Conservation (phyloP, 2,888 invertebrate genomes). For the Platynereis dumerilii region DNA sequence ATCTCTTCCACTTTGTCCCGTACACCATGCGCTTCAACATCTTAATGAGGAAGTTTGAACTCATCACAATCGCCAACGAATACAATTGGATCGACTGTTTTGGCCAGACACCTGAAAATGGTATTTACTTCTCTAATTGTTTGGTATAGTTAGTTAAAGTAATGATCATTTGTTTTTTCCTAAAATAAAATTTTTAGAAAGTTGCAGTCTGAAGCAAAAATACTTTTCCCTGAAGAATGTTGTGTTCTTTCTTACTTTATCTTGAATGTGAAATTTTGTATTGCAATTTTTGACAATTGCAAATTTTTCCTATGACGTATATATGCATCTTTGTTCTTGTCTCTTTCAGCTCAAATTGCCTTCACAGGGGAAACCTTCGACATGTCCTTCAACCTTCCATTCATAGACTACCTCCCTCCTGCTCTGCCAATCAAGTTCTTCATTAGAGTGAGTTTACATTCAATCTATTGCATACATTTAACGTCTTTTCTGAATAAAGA, state of each 20-base stretch:
- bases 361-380: constrained; percentile 94
- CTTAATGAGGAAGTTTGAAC: constrained; percentile 91
- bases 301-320: too few relatives aligned
- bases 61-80: constrained; percentile 91
- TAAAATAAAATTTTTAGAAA: too few relatives aligned
- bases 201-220: too few relatives aligned
- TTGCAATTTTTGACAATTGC: too few relatives aligned
- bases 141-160: neutral
- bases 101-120: constrained; percentile 87
- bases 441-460: constrained; percentile 80
- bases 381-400: constrained; percentile 91
- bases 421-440: constrained; percentile 88
- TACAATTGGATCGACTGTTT: constrained; percentile 97
- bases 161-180: too few relatives aligned
- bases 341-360: constrained; percentile 75
- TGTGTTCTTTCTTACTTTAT: too few relatives aligned
- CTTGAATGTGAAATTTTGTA: too few relatives aligned
- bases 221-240: too few relatives aligned
- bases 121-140: constrained; percentile 65
- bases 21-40: constrained; percentile 95
- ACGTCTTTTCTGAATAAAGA: too few relatives aligned
- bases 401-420: constrained; percentile 90
- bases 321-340: neutral
- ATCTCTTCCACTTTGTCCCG: constrained; percentile 92
- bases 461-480: too few relatives aligned